Evolutionary conservation across 2,113 vertebrate species (phyloP).

Genomic region (Columba livia): DNA sequence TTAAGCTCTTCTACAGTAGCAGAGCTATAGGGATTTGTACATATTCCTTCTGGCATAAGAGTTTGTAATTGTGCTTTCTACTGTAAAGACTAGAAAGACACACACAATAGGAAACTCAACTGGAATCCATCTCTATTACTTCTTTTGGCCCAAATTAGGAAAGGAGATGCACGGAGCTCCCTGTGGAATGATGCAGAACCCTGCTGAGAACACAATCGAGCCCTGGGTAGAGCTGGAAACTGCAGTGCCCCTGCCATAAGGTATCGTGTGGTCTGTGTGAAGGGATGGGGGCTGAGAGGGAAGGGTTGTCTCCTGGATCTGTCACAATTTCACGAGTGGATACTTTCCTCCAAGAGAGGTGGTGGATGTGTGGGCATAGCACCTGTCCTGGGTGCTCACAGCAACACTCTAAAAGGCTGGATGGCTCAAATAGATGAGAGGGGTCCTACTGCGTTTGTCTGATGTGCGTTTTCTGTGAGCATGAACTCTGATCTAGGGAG

Average conservation of each 20-base stretch:
- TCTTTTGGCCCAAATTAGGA: not conserved
- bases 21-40: not conserved
- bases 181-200: not conserved
- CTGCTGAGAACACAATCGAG: not conserved
- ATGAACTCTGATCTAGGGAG: not conserved
- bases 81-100: not conserved
- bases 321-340: not conserved
- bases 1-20: not conserved
- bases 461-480: not conserved
- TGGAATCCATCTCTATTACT: not conserved
- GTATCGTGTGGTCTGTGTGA: not conserved
- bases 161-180: not conserved
- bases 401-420: not conserved
- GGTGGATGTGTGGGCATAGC: not conserved
- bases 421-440: not conserved
- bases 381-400: not conserved
- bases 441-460: not conserved
- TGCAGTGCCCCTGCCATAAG: rapidly evolving
- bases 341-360: not conserved
- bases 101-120: rapidly evolving
- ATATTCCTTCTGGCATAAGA: not conserved
- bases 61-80: not conserved
- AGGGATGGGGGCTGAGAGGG: not conserved
- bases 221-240: not conserved
- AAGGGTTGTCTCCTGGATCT: not conserved